Evolutionary conservation across 2,113 vertebrate species (phyloP), one percentile per base, ranked within the genome.

Genomic region (Orientallactaga bullata): DNA sequence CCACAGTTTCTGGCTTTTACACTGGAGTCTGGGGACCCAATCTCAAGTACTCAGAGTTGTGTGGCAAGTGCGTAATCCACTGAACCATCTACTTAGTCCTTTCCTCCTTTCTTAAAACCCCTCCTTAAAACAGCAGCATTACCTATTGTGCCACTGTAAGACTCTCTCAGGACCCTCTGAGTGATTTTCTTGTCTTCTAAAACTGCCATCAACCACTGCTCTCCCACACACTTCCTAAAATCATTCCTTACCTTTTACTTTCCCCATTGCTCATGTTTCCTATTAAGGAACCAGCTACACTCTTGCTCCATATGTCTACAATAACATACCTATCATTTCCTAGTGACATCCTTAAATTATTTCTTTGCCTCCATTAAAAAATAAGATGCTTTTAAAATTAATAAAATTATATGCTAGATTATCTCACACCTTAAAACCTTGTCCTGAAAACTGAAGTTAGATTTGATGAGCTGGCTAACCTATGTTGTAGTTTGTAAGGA

Each of bases 331-430:
- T n/a, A n/a, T n/a, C n/a, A n/a, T 85, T 69, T 85, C 47, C 87
- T 85, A 18, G 28, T 72, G 15, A 85, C 24, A 16, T 76, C 11
- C 68, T 85, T 72, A 85, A 90, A 72, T 13, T 51, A 85, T 66
- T 81, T 76, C 20, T 72, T 86, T 58, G 63, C 65, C 58, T 78
- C 23, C 32, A 26, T 16, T 21, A 10, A 74, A 55, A 28, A 23
- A 39, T 28, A 13, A 69, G 47, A 68, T 47, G 7, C 21, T 82
- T 82, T 85, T 87, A 58, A 73, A 89, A 85, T 88, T 85, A 68
- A 82, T 78, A 69, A 85, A 94, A 73, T 81, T 63, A 37, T 35
- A 51, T 5, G n/a, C 66, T 89, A 42, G n/a, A 69, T 79, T 73
- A 23, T 87, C 76, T 83, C 81, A 17, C 6, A 32, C 37, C 74